Conservation (phyloP, 1,140 invertebrate genomes). For the Leptinotarsa lineolata region DNA sequence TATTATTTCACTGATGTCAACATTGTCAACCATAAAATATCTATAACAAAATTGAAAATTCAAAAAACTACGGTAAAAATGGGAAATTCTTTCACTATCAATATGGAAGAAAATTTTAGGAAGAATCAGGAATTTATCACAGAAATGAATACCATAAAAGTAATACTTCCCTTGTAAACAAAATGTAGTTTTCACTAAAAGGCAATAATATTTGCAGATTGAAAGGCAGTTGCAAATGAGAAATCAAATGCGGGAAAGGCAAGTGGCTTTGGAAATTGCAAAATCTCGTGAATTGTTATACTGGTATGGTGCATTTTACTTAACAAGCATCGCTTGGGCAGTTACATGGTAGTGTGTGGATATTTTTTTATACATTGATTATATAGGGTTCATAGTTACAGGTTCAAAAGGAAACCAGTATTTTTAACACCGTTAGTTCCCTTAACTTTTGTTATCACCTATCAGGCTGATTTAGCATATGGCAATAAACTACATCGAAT, state of each 20-base stretch:
- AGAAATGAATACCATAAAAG: slow-evolving; percentile 68
- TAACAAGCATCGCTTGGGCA: slow-evolving; percentile 61
- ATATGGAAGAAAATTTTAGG: slow-evolving; percentile 57
- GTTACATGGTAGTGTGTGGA: slow-evolving; percentile 61
- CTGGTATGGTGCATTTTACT: slow-evolving; percentile 74
- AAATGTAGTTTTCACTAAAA: slow-evolving; percentile 16
- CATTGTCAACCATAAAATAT: too few species aligned
- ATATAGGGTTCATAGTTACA: slow-evolving; percentile 57
- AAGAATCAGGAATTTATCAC: slow-evolving; percentile 76
- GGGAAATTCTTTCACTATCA: slow-evolving; percentile 47
- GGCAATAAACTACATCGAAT: slow-evolving; percentile 77
- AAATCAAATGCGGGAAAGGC: slow-evolving; percentile 75
- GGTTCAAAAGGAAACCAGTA: slow-evolving; percentile 63
- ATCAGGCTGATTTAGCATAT: slow-evolving; percentile 77
- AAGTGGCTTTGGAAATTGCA: slow-evolving; percentile 73
- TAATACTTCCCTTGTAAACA: slow-evolving; percentile 45
- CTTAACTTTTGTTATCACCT: slow-evolving; percentile 71
- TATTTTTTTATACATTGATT: neutral
- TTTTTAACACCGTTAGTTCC: slow-evolving; percentile 68
- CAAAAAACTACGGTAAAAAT: slow-evolving; percentile 30
- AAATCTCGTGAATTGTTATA: slow-evolving; percentile 71
- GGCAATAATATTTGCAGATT: slow-evolving; percentile 57
- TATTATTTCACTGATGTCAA: too few species aligned
- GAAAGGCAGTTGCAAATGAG: slow-evolving; percentile 79
- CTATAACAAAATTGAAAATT: too few species aligned